phyloP scores from a whole-genome alignment of 2,888 invertebrate species.

The Lacanobia wlatinum region DNA sequence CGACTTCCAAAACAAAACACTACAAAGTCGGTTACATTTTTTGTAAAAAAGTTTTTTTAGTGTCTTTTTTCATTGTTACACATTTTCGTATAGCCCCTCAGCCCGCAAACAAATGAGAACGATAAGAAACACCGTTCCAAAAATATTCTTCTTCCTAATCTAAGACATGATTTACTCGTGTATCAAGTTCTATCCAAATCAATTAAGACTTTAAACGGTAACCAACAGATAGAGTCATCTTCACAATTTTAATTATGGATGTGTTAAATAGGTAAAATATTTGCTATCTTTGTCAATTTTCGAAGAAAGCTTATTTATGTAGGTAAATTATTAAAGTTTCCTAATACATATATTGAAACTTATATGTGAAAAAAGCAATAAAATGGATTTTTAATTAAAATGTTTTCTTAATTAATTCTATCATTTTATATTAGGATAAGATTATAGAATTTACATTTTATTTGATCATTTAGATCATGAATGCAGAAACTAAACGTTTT shows the following conservation, averaged over 20 bases:
- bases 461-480: not conserved
- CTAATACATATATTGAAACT: not conserved
- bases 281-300: not conserved
- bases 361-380: not conserved
- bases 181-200: too few relatives aligned
- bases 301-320: not conserved
- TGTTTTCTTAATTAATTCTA: not conserved
- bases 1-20: too few relatives aligned
- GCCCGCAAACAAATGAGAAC: too few relatives aligned
- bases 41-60: too few relatives aligned
- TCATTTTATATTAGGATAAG: not conserved
- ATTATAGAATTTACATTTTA: constrained; percentile 11
- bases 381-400: not conserved
- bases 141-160: too few relatives aligned
- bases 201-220: not conserved
- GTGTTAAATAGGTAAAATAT: not conserved
- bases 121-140: too few relatives aligned
- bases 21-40: too few relatives aligned
- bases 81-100: too few relatives aligned
- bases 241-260: not conserved
- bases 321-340: not conserved
- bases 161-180: too few relatives aligned
- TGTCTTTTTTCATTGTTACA: too few relatives aligned
- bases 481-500: not conserved
- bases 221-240: not conserved